Evolutionary conservation across 2,113 vertebrate species (phyloP).

Genomic region (Grus americana): DNA sequence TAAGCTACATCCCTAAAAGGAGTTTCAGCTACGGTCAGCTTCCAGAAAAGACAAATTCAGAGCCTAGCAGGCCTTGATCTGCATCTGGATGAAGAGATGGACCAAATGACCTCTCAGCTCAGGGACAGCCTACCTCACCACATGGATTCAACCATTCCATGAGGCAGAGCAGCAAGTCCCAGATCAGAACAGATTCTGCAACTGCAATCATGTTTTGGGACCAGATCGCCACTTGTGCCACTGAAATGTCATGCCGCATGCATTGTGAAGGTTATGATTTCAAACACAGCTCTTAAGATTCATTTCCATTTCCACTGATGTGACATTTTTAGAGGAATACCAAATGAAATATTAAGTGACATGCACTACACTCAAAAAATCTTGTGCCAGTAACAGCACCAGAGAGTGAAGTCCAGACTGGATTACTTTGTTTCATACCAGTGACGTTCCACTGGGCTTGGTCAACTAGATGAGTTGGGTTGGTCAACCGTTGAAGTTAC

Average conservation of each 20-base stretch:
- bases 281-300: not conserved
- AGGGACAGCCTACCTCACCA: not conserved
- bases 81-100: not conserved
- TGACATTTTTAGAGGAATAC: not conserved
- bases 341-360: not conserved
- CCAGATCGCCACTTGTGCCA: not conserved
- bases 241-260: not conserved
- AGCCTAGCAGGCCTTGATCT: not conserved
- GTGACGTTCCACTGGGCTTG: not conserved
- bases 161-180: not conserved
- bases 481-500: not conserved
- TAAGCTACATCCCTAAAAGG: not conserved
- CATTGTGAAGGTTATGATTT: not conserved
- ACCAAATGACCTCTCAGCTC: not conserved
- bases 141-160: not conserved
- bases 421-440: not conserved
- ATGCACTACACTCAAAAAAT: not conserved
- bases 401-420: not conserved
- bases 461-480: not conserved
- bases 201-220: not conserved
- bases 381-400: not conserved
- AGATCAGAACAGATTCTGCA: not conserved
- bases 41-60: not conserved
- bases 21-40: not conserved
- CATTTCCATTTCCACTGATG: not conserved